Base-by-base conservation (phyloP, 2,888 invertebrate genomes). In the Zootermopsis nevadensis region DNA sequence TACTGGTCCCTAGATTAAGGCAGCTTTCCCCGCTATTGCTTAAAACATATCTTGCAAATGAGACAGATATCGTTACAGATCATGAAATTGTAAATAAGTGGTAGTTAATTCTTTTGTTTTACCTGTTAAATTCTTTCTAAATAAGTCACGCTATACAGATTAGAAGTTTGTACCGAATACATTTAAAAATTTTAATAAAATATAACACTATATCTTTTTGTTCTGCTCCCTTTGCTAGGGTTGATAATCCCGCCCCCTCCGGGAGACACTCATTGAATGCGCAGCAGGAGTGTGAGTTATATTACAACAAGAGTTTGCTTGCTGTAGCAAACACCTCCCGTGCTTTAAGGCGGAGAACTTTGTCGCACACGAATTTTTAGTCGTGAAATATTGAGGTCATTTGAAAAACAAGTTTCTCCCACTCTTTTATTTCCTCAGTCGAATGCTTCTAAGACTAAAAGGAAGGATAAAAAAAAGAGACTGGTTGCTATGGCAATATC, bases 351-450 rank as follows among this genome's bases (percentile, higher is more conserved):
- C 48, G 22, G 48, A 22, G 53, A 77, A 77, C 48, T 77, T 77
- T 48, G 77, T 77, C 53, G 31, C 77, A 55, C 53, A 77, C 38
- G 69, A 69, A 15, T 69, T 76, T 76, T 76, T 42, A 76, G 77
- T 55, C 77, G 77, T 77, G 77, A 77, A 77, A 77, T 30, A 77
- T 77, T 77, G 77, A 77, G 77, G 77, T 53, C 77, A 77, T 77
- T 77, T 77, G 77, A 77, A 53, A 77, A 77, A 77, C 77, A 77
- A 77, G 77, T 31, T 77, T 27, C 53, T 53, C 77, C 42, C 33
- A 31, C 27, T 15, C 67, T 27, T 27, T 31, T 27, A 4, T 15
- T 15, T 22, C 69, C 24, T 31, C 6, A 31, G 66, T 30, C 33
- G 2, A 31, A 31, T 69, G 69, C 69, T 15, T 19, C 69, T 69